phyloP scores from a whole-genome alignment of 2,797 vertebrate genomes.

The Gadopsis bispinosus region DNA sequence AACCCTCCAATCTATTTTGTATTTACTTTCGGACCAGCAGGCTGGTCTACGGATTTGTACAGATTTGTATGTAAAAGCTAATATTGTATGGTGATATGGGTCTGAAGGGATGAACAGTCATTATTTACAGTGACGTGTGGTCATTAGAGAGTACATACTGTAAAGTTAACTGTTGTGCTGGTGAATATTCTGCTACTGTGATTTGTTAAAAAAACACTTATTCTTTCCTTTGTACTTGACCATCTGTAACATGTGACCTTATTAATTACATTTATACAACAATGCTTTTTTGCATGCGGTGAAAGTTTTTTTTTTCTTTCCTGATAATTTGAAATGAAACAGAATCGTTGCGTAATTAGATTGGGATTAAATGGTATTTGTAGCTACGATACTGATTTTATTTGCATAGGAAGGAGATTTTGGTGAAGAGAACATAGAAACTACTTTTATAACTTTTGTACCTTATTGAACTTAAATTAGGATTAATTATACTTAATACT shows the following conservation, averaged over 20 bases:
- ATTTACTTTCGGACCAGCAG: constrained; percentile 77
- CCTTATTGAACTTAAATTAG: constrained; percentile 6
- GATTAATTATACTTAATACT: background rate
- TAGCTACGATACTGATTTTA: constrained; percentile 12
- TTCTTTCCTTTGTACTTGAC: constrained; percentile 35
- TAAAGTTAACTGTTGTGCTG: constrained; percentile 6
- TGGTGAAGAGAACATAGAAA: constrained; percentile 13
- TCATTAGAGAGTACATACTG: background rate
- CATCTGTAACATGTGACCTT: constrained; percentile 20
- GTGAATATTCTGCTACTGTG: constrained; percentile 34
- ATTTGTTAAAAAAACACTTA: constrained; percentile 19
- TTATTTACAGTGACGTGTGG: constrained; percentile 16
- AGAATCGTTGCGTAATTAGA: constrained; percentile 6
- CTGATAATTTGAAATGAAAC: constrained; percentile 3
- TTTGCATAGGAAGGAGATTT: background rate
- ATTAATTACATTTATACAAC: constrained; percentile 17
- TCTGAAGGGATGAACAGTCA: constrained; percentile 13
- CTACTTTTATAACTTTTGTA: constrained; percentile 15
- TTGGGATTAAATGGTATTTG: constrained; percentile 10
- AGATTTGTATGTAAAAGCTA: constrained; percentile 4
- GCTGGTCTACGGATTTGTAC: constrained; percentile 70
- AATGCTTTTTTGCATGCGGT: constrained; percentile 21
- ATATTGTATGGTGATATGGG: constrained; percentile 13
- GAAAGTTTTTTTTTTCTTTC: constrained; percentile 5
- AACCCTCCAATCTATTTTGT: constrained; percentile 21